Base-by-base conservation (phyloP, 2,797 vertebrate genomes). In the Sciurus vulgaris region DNA sequence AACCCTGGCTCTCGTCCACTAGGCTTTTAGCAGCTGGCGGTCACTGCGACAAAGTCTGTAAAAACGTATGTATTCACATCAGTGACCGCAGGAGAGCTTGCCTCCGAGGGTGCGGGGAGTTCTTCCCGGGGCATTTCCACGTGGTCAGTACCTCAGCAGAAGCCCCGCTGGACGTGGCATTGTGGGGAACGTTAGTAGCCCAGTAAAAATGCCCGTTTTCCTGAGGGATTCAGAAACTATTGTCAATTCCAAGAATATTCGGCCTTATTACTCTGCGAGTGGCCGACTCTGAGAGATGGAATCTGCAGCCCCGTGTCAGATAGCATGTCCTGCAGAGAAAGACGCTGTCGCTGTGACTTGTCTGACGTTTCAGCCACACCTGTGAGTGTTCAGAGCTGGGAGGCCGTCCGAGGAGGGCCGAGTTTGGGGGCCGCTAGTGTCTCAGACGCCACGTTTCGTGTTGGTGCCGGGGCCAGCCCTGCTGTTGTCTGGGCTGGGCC, bases 161-260 rank as follows among this genome's bases (percentile, higher is more conserved):
- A 92, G n/a, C 38, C 38, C 35, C 20, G 44, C 77, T 74, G 73
- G 44, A 30, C 54, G 22, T 56, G 56, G 54, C 82, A 44, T 51
- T 4, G 44, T 82, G 82, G 56, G 49, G 92, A 85, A 63, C 35
- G 41, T 24, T 4, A 3, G 44, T 51, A 72, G 63, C 18, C 41
- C 14, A 12, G 5, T 87, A 89, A 86, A 92, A n/a, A 41, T 35
- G 14, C 81, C 51, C 33, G 22, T 35, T 73, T 95, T 89, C 70
- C 47, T 77, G 74, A 72, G 33, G 30, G 47, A 87, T 33, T 89
- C 20, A 41, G 78, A 59, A 89, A 84, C 47, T 96, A 91, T 38
- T 94, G 44, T 73, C 78, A 28, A 86, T 13, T 91, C 47, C 35
- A 51, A 89, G 70, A 94, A 59, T 61, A 35, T 38, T 49, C 84